phyloP scores from a whole-genome alignment of 2,888 invertebrate species.

The Trissolcus brochymenae region DNA sequence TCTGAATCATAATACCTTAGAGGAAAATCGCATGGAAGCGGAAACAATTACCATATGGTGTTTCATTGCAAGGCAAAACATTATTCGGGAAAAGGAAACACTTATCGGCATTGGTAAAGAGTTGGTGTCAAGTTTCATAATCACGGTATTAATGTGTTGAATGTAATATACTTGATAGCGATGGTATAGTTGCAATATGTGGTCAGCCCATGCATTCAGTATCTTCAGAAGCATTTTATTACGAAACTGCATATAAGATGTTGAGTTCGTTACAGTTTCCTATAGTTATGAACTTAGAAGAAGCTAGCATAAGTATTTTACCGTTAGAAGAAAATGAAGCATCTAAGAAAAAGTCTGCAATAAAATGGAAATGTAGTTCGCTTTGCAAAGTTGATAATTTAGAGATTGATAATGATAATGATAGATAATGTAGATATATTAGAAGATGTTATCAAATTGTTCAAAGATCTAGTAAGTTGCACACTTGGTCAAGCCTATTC shows the following conservation, averaged over 20 bases:
- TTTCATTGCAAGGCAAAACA: too few relatives aligned
- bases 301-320: conserved; percentile 5
- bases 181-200: conserved; percentile 14
- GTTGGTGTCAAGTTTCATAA: too few relatives aligned
- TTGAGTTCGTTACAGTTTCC: not conserved
- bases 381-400: conserved; percentile 5
- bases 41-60: too few relatives aligned
- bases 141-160: too few relatives aligned
- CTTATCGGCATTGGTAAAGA: too few relatives aligned
- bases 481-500: conserved; percentile 1
- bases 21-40: too few relatives aligned
- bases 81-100: too few relatives aligned
- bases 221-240: conserved; percentile 13
- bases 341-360: not conserved
- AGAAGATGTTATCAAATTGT: not conserved
- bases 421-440: not conserved
- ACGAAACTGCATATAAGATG: conserved; percentile 15
- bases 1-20: too few relatives aligned
- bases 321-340: not conserved
- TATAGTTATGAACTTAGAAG: conserved; percentile 8
- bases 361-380: conserved; percentile 8
- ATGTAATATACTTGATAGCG: too few relatives aligned
- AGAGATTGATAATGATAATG: too few relatives aligned
- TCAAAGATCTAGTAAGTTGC: not conserved
- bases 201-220: conserved; percentile 14